Conservation (phyloP, 2,888 invertebrate genomes). For the Euclidia mi region DNA sequence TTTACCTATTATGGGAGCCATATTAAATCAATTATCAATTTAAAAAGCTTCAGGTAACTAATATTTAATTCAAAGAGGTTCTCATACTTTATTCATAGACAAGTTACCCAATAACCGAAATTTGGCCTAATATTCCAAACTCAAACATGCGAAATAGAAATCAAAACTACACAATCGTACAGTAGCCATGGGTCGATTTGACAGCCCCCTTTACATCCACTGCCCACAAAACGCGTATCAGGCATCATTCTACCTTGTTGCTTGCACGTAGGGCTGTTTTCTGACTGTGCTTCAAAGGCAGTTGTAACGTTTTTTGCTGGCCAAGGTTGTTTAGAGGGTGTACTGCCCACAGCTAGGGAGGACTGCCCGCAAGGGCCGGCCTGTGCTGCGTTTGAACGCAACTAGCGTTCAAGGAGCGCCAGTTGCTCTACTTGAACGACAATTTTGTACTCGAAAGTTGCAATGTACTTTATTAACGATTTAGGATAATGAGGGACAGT, state of each 20-base stretch:
- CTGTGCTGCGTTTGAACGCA: constrained; percentile 74
- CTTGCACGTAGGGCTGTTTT: constrained; percentile 53
- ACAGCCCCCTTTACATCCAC: constrained; percentile 77
- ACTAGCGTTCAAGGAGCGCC: too few relatives aligned
- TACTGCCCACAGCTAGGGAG: constrained; percentile 87
- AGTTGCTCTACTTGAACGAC: too few relatives aligned
- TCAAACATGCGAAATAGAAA: constrained; percentile 70
- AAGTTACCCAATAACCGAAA: constrained; percentile 42
- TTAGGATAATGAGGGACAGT: too few relatives aligned
- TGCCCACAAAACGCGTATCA: constrained; percentile 71
- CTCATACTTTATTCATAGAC: constrained; percentile 53
- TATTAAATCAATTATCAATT: constrained; percentile 23
- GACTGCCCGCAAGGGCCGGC: constrained; percentile 87
- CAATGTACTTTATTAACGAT: too few relatives aligned
- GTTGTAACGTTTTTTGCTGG: constrained; percentile 80
- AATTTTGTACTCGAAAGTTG: too few relatives aligned
- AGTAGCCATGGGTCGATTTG: constrained; percentile 84
- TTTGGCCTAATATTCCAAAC: constrained; percentile 52
- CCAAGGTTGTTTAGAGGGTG: constrained; percentile 80
- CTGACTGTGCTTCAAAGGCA: constrained; percentile 47
- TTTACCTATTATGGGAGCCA: constrained; percentile 9
- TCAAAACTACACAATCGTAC: constrained; percentile 85
- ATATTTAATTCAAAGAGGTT: constrained; percentile 38
- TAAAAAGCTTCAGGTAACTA: constrained; percentile 37
- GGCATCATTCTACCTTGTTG: constrained; percentile 39